phyloP scores from a whole-genome alignment of 1,140 invertebrate genomes.

The Lethocerus indicus region DNA sequence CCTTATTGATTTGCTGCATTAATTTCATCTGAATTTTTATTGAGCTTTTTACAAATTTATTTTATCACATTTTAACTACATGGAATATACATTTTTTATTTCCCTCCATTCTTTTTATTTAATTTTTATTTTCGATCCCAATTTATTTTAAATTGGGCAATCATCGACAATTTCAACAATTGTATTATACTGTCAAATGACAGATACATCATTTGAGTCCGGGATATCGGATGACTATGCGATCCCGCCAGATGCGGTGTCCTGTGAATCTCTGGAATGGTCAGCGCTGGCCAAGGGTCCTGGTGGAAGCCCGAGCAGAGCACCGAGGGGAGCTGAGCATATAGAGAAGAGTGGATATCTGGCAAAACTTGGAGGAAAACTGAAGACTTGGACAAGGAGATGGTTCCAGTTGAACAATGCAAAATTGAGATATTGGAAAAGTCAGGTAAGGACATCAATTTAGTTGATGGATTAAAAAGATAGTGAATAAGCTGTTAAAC shows the following conservation, averaged over 20 bases:
- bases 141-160: not conserved
- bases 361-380: constrained; percentile 84
- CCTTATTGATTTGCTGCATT: no score
- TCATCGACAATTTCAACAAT: not conserved
- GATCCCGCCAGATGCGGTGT: constrained; percentile 80
- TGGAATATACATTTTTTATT: not conserved
- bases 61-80: not conserved
- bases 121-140: not conserved
- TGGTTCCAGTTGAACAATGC: constrained; percentile 92
- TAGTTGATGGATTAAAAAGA: no score
- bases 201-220: constrained; percentile 76
- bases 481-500: no score
- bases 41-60: not conserved
- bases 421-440: constrained; percentile 83
- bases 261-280: constrained; percentile 37
- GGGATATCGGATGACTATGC: constrained; percentile 92
- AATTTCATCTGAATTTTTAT: not conserved
- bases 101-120: not conserved
- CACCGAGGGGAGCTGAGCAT: constrained; percentile 11
- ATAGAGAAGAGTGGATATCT: constrained; percentile 84
- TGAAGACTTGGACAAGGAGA: constrained; percentile 87
- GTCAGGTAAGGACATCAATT: constrained; percentile 35
- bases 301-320: constrained; percentile 12
- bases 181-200: not conserved
- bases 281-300: constrained; percentile 13